A percentile compares a stretch with the other conserved stretches of the same genome.
These are phyloP conservation scores for Drosophila arizonae DNA, from an alignment of 1,140 invertebrate genomes.

Conservation along the genomic window DNA sequence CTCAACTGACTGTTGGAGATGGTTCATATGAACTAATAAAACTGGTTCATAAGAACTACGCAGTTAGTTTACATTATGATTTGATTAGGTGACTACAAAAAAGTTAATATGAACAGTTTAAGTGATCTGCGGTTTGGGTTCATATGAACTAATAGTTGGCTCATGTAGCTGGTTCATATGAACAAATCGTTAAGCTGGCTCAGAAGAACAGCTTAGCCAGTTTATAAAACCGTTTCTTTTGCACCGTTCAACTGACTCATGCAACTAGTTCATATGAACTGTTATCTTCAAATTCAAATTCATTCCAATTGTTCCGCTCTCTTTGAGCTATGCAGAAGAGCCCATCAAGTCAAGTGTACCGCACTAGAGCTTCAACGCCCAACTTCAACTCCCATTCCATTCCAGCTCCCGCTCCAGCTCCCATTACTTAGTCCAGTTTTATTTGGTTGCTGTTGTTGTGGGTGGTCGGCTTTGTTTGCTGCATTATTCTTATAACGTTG, in stretches of 20 bases:
- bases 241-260: too few species aligned
- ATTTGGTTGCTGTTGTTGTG: conserved; percentile 14
- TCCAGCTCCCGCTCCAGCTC: neutral
- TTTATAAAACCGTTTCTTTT: too few species aligned
- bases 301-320: too few species aligned
- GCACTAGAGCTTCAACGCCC: neutral
- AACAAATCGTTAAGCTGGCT: neutral
- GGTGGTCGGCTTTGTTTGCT: conserved; percentile 50
- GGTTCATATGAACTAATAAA: too few species aligned
- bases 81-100: too few species aligned
- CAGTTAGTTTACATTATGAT: too few species aligned
- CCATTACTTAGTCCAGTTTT: conserved; percentile 11
- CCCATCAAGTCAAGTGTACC: neutral
- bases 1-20: too few species aligned
- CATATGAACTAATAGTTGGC: neutral
- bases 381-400: neutral
- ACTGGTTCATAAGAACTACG: too few species aligned
- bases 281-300: too few species aligned
- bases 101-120: neutral
- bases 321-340: neutral
- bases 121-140: neutral
- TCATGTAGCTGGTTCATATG: neutral
- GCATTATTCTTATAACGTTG: conserved; percentile 78
- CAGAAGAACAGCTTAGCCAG: neutral
- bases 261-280: too few species aligned